Evolutionary conservation across 1,140 invertebrate genomes (phyloP), one percentile per base, ranked within the genome.

Genomic region (Zaprionus ornatus): DNA sequence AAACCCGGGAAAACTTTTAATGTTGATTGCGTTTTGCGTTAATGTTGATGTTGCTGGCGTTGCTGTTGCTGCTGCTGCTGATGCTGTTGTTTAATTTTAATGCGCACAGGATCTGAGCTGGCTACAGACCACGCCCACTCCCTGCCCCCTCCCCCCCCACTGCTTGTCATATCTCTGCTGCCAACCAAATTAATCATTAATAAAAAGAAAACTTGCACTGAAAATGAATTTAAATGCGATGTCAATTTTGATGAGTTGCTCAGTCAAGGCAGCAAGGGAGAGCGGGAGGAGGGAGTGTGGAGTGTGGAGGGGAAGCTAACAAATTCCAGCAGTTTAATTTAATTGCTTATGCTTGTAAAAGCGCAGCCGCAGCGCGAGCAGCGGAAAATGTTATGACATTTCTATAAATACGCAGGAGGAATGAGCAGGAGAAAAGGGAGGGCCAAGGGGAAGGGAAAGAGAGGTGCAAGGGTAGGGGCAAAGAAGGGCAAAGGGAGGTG

Each of bases 1-100:
- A 75, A 78, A 78, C 60, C 55, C 56, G 35, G 64, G 75, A 74
- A 82, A 90, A 90, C 68, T 90, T 90, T 90, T 90, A 90, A 90
- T 90, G 85, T 90, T 90, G 78, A 81, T 88, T 90, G 84, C 85
- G 81, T 88, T 88, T 90, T 81, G 72, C 78, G 80, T 88, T 76
- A 72, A 75, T 57, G 67, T 76, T 72, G 40, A 54, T 70, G 67
- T 40, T 74, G 59, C 61, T 65, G 48, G 15, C 60, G 32, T 32
- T 32, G 59, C 27, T 48, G 59, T 50, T 63, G 67, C 4, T 62
- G 27, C 27, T 70, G 67, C 21, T 74, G 59, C 55, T 65, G 59
- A 3, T 63, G 61, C 40, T 72, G 61, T 52, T 73, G 32, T 88
- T 88, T 87, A 82, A 87, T 86, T 86, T 86, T 88, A 83, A 87